Evolutionary conservation across 2,888 invertebrate species (phyloP).

Genomic region (Torymus texanus): DNA sequence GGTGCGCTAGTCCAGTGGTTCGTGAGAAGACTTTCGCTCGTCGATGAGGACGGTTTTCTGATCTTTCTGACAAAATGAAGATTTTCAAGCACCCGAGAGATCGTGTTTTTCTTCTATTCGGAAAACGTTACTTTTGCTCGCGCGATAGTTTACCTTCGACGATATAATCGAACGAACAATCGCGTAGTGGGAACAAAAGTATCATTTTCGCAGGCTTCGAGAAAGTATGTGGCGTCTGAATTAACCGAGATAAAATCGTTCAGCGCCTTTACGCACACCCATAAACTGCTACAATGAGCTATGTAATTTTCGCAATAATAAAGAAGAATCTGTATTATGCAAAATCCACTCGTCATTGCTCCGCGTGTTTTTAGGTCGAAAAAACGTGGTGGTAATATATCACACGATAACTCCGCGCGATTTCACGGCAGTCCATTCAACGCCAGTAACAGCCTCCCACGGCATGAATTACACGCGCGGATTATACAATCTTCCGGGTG

Average conservation of each 20-base stretch:
- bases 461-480: neutral
- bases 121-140: neutral
- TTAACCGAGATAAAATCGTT: too few species aligned
- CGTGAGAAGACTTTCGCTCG: slow-evolving; percentile 20
- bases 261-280: neutral
- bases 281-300: neutral
- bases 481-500: slow-evolving; percentile 22
- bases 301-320: slow-evolving; percentile 1
- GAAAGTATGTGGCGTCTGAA: too few species aligned
- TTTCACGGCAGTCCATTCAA: neutral
- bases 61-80: neutral
- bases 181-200: too few species aligned
- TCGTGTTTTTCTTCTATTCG: neutral
- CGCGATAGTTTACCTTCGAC: too few species aligned
- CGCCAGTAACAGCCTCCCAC: neutral
- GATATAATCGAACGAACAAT: too few species aligned
- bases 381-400: neutral
- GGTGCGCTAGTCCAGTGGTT: neutral
- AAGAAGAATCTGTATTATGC: neutral
- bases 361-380: neutral
- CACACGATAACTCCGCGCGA: neutral
- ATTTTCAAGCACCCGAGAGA: slow-evolving; percentile 9
- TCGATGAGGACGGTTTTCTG: neutral
- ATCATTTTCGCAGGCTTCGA: too few species aligned
- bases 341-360: neutral